These are phyloP conservation scores for Drosophila dives DNA, from an alignment of 2,888 invertebrate genomes.

Conservation along the genomic window DNA sequence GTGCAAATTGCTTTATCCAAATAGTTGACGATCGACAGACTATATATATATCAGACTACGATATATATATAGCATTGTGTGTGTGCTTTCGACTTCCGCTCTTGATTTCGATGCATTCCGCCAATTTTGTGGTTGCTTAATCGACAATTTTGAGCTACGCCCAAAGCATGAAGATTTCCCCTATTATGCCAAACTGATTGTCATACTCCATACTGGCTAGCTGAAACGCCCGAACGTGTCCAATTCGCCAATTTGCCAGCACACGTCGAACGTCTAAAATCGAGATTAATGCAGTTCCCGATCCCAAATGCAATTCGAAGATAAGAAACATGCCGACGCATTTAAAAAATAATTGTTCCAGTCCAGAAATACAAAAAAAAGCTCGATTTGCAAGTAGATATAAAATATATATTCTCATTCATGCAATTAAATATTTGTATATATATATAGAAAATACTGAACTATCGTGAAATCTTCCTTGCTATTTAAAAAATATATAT, in stretches of 20 bases:
- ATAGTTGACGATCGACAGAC: slow-evolving; percentile 3
- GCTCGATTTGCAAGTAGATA: not conserved
- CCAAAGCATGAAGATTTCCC: slow-evolving; percentile 12
- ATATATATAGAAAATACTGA: not conserved
- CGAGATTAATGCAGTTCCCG: slow-evolving; percentile 2
- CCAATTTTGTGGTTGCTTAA: slow-evolving; percentile 7
- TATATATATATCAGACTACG: not conserved
- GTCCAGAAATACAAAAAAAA: not conserved
- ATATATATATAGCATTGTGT: slow-evolving; percentile 1
- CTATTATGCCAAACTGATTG: slow-evolving; percentile 6
- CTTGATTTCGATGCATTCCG: slow-evolving; percentile 21
- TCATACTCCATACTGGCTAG: not conserved
- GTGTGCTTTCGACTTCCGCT: slow-evolving; percentile 22
- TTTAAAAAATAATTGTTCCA: not conserved
- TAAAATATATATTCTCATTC: not conserved
- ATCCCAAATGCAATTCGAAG: not conserved
- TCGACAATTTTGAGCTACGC: slow-evolving; percentile 20
- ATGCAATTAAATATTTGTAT: too few relatives aligned
- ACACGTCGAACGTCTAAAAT: not conserved
- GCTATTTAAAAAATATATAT: too few relatives aligned
- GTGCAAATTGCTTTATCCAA: slow-evolving; percentile 31
- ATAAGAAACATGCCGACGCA: not conserved
- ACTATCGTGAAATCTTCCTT: not conserved
- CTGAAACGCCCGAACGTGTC: slow-evolving; percentile 37
- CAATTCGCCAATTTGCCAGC: slow-evolving; percentile 10